Base-by-base conservation (phyloP, 2,888 invertebrate species). In the Ormyrus labotus region DNA sequence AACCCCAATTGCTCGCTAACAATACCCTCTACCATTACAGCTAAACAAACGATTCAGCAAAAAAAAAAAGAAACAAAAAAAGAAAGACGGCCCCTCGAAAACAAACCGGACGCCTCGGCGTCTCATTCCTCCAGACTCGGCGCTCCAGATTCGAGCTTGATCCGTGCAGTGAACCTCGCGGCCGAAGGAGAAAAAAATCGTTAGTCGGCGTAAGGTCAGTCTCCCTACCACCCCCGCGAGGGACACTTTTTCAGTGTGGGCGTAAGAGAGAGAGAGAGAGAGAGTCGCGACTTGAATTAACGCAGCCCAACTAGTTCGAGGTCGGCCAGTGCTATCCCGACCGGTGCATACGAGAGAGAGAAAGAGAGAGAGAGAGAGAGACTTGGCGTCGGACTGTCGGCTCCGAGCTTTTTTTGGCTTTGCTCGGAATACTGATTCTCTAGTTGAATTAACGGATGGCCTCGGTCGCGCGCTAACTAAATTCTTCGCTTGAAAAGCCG, bases 191-290 rank as follows among this genome's bases (percentile, higher is more conserved):
- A 85, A 87, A 79, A 86, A 87, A 87, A 87, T 87, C 87, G 87
- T 86, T 87, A 87, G 85, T 83, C 84, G 84, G 85, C 84, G 85
- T 86, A 85, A 87, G 86, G 86, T 86, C 87, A 86, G 85, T 85
- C 85, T 85, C 58, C 67, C 76, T 19, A 47, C 60, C 50, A 13
- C 70, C 60, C 48, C n/a, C 50, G n/a, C 50, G 50, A 19, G 19
- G 19, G 19, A 61, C 34, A 71, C 51, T 19, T 61, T 71, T 71
- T 71, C n/a, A 58, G 60, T 4, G 45, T 50, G 11, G 2, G 67
- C 47, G 67, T 5, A 60, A 51, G 47, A 72, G 50, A 5, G 19
- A n/a, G 11, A 45, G 53, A 13, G 50, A n/a, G 10, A 19, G 19
- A 19, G 51, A 7, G 72, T 34, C 72, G 64, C 78, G 80, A 80